Conservation (phyloP, 2,797 vertebrate genomes). For the Bryconaethiops microstoma region DNA sequence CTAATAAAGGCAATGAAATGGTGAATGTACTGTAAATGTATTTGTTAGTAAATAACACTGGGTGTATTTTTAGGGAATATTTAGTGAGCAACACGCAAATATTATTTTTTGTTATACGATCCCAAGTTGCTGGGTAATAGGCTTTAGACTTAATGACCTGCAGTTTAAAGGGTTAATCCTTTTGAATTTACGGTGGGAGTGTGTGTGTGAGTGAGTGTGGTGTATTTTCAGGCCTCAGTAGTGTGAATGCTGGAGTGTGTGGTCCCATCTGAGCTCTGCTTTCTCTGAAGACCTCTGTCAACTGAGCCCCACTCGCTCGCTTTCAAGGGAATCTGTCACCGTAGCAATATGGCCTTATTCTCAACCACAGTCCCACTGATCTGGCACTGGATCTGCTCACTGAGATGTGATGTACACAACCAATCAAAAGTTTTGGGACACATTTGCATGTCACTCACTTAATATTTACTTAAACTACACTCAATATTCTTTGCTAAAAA, state of each 20-base stretch:
- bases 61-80: too few relatives aligned
- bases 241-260: not conserved
- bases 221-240: not conserved
- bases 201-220: not conserved
- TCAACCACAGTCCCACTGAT: constrained; percentile 29
- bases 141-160: not conserved
- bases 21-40: too few relatives aligned
- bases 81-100: too few relatives aligned
- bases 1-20: too few relatives aligned
- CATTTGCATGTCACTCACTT: too few relatives aligned
- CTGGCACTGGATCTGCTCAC: constrained; percentile 59
- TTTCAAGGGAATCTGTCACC: constrained; percentile 74
- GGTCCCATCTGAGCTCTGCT: constrained; percentile 5
- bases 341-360: constrained; percentile 65
- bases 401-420: constrained; percentile 3
- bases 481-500: too few relatives aligned
- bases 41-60: too few relatives aligned
- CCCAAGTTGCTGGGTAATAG: not conserved
- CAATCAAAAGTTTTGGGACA: too few relatives aligned
- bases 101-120: not conserved
- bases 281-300: constrained; percentile 32
- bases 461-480: too few relatives aligned
- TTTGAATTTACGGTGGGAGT: not conserved
- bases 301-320: constrained; percentile 36
- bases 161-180: not conserved